Conservation (phyloP, 2,113 vertebrate species). For the Boulengerochromis microlepis region DNA sequence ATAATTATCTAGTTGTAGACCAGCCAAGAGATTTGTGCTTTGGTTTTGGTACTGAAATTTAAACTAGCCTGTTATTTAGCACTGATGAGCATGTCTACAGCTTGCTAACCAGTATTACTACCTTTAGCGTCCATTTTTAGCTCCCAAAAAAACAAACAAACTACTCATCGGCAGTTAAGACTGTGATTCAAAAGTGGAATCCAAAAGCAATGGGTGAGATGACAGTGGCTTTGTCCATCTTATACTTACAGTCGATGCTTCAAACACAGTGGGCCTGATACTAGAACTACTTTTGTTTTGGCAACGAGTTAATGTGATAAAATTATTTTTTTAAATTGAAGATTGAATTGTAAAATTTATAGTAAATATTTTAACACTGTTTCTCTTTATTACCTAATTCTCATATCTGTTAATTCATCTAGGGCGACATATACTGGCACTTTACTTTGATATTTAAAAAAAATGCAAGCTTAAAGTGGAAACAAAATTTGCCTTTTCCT, state of each 20-base stretch:
- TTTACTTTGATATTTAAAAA: background rate
- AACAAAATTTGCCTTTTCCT: background rate
- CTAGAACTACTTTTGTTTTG: background rate
- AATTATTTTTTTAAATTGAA: background rate
- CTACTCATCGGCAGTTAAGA: background rate
- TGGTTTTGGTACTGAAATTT: background rate
- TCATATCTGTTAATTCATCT: background rate
- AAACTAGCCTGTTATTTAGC: background rate
- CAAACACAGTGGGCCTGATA: background rate
- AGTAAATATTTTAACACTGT: background rate
- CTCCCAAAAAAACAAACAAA: background rate
- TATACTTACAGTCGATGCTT: background rate
- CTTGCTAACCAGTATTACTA: background rate
- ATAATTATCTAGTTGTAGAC: background rate
- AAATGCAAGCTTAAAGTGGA: background rate
- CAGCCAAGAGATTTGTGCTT: background rate
- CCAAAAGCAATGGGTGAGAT: rapidly evolving
- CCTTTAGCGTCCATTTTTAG: background rate
- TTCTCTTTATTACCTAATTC: background rate
- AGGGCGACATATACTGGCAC: background rate
- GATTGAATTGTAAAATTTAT: background rate
- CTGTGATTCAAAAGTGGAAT: background rate
- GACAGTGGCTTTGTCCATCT: background rate
- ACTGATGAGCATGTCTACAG: background rate
- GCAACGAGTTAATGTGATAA: background rate